phyloP scores from a whole-genome alignment of 2,113 vertebrate species.

The Herpailurus yagouaroundi region DNA sequence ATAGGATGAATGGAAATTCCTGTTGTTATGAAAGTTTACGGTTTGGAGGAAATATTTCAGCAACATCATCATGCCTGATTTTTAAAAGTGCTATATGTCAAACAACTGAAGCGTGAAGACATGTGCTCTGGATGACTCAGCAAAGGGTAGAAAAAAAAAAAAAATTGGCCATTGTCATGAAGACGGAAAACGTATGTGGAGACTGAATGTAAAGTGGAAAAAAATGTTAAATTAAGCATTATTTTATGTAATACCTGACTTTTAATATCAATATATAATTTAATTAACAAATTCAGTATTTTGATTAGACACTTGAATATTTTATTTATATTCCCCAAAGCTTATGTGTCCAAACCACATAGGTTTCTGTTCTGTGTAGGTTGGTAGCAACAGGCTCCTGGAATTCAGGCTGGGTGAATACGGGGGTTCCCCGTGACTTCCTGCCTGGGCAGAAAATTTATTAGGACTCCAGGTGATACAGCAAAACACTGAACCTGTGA shows the following conservation, averaged over 20 bases:
- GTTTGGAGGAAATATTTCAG: not conserved
- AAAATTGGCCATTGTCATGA: not conserved
- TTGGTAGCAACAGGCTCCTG: not conserved
- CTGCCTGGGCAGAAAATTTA: not conserved
- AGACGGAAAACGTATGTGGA: not conserved
- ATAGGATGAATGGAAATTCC: not conserved
- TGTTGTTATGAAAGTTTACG: not conserved
- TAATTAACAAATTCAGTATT: constrained; percentile 7
- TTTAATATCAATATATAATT: not conserved
- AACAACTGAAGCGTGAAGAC: not conserved
- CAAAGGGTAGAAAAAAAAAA: not conserved
- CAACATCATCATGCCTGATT: not conserved
- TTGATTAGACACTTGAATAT: not conserved
- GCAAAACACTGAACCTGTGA: not conserved
- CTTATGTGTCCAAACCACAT: not conserved
- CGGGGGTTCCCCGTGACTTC: not conserved
- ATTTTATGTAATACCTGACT: constrained; percentile 8
- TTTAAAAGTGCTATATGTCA: not conserved
- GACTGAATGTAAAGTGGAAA: not conserved
- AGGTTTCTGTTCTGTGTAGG: not conserved
- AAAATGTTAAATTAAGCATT: constrained; percentile 14
- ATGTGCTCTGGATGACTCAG: not conserved
- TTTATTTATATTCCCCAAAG: not conserved
- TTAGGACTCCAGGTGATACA: not conserved
- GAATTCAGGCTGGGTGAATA: not conserved